These are phyloP conservation scores for Apistogramma diplotaenia DNA, from an alignment of 2,113 vertebrate species.

Conservation along the genomic window DNA sequence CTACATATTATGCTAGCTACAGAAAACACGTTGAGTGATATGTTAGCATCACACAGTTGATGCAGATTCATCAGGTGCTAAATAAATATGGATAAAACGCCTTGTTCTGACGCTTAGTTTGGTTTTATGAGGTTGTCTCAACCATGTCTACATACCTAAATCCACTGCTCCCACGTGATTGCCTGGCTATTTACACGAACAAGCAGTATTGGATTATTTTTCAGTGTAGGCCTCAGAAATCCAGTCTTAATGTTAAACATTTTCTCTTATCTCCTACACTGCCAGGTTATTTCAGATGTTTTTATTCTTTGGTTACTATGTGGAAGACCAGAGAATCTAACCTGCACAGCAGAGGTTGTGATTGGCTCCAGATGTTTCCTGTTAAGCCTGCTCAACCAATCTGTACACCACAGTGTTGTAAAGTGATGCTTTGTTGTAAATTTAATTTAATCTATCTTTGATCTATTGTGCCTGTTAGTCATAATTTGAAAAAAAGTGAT, in stretches of 20 bases:
- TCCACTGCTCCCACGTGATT: neutral
- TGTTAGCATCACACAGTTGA: neutral
- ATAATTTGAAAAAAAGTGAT: neutral
- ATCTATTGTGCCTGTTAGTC: slow-evolving; percentile 6
- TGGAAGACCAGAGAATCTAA: slow-evolving; percentile 46
- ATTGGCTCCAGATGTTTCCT: slow-evolving; percentile 72
- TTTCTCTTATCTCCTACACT: slow-evolving; percentile 10
- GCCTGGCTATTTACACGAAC: neutral
- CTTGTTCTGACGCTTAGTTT: neutral
- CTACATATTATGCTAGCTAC: too few species aligned
- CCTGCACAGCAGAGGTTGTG: slow-evolving; percentile 19
- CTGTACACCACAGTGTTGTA: slow-evolving; percentile 10
- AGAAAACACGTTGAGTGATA: too few species aligned
- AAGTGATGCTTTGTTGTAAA: slow-evolving; percentile 34
- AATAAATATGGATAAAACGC: too few species aligned
- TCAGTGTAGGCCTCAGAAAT: neutral
- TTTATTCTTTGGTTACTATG: slow-evolving; percentile 38
- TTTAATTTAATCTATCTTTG: slow-evolving; percentile 18
- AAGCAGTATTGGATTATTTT: too few species aligned
- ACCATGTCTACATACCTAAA: neutral
- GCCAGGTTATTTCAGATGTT: slow-evolving; percentile 50
- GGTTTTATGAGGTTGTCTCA: neutral
- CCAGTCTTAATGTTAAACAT: slow-evolving; percentile 16
- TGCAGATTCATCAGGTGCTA: neutral
- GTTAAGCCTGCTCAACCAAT: slow-evolving; percentile 35